Base-by-base conservation (phyloP, 2,888 invertebrate genomes). In the Ferrisia virgata region DNA sequence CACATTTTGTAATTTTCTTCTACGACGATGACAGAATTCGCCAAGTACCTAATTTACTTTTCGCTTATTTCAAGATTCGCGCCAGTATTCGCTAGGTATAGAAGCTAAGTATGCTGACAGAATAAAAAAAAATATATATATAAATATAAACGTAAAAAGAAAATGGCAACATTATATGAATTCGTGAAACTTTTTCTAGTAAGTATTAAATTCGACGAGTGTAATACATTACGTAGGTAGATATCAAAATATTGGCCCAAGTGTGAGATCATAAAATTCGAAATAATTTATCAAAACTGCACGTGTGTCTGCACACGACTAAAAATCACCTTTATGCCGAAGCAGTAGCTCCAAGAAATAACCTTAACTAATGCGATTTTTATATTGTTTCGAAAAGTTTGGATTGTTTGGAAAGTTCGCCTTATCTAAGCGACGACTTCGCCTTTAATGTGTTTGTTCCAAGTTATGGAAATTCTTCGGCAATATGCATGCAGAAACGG, bases 351-450 rank as follows among this genome's bases (percentile, higher is more conserved):
- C n/a, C 5, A 15, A 33, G 72, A 72, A 72, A 33, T 33, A 33
- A 33, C 72, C 72, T 33, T 36, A 33, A 72, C 72, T 72, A 72
- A 72, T 72, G 36, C 72, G 72, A 72, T 72, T 72, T 72, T 72
- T 72, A 72, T 72, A 72, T 72, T 72, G 72, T 72, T 72, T 72
- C 33, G 72, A 72, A 72, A 72, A 72, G 72, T 72, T 72, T 72
- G 36, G 33, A 72, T 72, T 72, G 72, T 72, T 33, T 72, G 8
- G 36, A 72, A 72, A 72, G 72, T 72, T 72, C 18, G 36, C 72
- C 33, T 72, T 72, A 72, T 72, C 72, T 72, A 18, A 25, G 72
- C 72, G 33, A 33, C 72, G 33, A 72, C 36, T 72, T 18, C 5
- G n/a, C 0, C 72, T 31, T 72, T 72, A 72, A 72, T 72, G 36